Evolutionary conservation across 2,888 invertebrate species (phyloP), one percentile per base, ranked within the genome.

Genomic region (Hylaea fasciaria): DNA sequence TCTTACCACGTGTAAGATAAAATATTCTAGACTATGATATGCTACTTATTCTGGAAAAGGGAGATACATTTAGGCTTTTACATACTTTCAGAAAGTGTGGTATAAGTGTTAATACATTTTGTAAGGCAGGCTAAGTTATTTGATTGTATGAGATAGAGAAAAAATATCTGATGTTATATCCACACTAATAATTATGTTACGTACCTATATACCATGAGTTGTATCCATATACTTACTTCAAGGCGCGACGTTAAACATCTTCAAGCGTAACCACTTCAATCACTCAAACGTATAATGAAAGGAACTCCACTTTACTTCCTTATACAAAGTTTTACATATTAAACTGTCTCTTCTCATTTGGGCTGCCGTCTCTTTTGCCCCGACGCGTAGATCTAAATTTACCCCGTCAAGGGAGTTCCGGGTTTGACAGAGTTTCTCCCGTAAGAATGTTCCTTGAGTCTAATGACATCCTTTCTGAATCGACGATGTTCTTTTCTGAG

Each of bases 1-100:
- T 32, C 13, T 10, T 3, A 41, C 12, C 37, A 49, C 44, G 40
- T 32, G 16, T 28, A 40, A 49, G 41, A 50, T 51, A 55, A 59
- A 55, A 55, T 44, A 40, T 51, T 17, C 43, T 50, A 55, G 51
- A 50, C 13, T 37, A 28, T 16, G 39, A 53, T 22, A 22, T 50
- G 29, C 12, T 14, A 11, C 40, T 40, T 22, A 49, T 29, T 47
- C 14, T 32, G 1, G 32, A 32, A 14, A 3, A 8, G n/a, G 8
- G 40, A 41, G 40, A 50, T 29, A 13, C 40, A 50, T 48, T n/a
- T 48, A 39, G 39, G 22, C 12, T 37, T 37, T 37, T 37, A 48
- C 48, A 48, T 37, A 35, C 17, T 3, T 17, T 17, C 35, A 48
- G n/a, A 8, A 48, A 12, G 35, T 7, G 3, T 7, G 32, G 32